These are phyloP conservation scores for Dipodomys stephensi DNA, from an alignment of 2,113 vertebrate species.

Conservation along the genomic window DNA sequence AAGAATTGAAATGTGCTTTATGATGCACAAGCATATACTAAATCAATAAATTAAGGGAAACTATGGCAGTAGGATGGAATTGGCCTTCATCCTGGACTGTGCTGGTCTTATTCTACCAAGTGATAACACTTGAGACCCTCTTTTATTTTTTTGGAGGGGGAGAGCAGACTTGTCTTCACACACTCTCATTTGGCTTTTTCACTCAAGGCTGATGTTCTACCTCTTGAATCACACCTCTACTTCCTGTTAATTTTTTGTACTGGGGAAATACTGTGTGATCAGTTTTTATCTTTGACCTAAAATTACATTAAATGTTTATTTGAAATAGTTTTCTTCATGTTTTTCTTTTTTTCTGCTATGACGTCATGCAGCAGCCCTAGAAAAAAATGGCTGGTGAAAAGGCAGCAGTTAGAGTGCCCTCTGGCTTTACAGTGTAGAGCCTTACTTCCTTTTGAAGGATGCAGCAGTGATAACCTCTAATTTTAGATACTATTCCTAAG, in stretches of 20 bases:
- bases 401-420: constrained; percentile 71
- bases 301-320: constrained; percentile 65
- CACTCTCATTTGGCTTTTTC: no score
- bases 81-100: not conserved
- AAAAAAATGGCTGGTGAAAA: constrained; percentile 20
- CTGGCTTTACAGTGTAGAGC: constrained; percentile 51
- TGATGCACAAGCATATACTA: not conserved
- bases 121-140: not conserved
- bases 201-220: no score
- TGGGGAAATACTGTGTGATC: not conserved
- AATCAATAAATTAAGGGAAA: not conserved
- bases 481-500: not conserved
- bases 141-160: no score
- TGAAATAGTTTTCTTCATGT: constrained; percentile 53
- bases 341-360: constrained; percentile 73
- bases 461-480: constrained; percentile 4
- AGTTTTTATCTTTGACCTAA: constrained; percentile 26
- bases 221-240: no score
- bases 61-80: not conserved
- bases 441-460: not conserved
- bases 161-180: no score
- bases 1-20: constrained; percentile 32
- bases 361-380: constrained; percentile 76
- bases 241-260: no score
- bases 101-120: not conserved